phyloP scores from a whole-genome alignment of 2,797 vertebrate genomes.

The Discoglossus pictus region DNA sequence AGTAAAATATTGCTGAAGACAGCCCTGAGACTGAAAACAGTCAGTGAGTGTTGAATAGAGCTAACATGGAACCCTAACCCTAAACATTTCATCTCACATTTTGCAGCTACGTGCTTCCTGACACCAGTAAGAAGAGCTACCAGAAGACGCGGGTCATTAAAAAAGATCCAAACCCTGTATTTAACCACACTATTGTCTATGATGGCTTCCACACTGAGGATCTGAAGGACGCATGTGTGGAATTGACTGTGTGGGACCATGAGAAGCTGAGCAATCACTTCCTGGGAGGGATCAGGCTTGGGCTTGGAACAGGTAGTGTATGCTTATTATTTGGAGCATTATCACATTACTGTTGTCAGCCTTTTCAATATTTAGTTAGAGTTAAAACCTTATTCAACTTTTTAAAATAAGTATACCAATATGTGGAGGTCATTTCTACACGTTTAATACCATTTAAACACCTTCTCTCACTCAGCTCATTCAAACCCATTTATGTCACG shows the following conservation, averaged over 20 bases:
- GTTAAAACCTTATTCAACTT: too few relatives aligned
- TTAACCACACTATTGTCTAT: conserved; percentile 72
- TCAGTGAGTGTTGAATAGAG: too few relatives aligned
- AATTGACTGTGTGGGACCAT: conserved; percentile 71
- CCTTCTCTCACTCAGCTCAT: too few relatives aligned
- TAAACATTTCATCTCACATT: too few relatives aligned
- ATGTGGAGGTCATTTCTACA: too few relatives aligned
- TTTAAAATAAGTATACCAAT: too few relatives aligned
- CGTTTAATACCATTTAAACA: too few relatives aligned
- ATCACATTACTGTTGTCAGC: neutral
- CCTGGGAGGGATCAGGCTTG: conserved; percentile 68
- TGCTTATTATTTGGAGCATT: neutral
- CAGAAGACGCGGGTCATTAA: conserved; percentile 69
- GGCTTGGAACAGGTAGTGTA: conserved; percentile 63
- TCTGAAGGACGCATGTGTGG: conserved; percentile 68
- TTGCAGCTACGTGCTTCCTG: conserved; percentile 68
- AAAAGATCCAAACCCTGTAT: conserved; percentile 66
- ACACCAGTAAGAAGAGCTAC: conserved; percentile 72
- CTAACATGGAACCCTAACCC: too few relatives aligned
- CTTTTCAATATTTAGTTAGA: neutral
- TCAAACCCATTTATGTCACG: too few relatives aligned
- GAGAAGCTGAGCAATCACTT: conserved; percentile 71
- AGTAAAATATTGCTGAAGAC: too few relatives aligned
- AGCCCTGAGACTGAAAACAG: too few relatives aligned
- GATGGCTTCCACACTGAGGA: conserved; percentile 70